Base-by-base conservation (phyloP, 2,888 invertebrate species). In the Ochropleura plecta region DNA sequence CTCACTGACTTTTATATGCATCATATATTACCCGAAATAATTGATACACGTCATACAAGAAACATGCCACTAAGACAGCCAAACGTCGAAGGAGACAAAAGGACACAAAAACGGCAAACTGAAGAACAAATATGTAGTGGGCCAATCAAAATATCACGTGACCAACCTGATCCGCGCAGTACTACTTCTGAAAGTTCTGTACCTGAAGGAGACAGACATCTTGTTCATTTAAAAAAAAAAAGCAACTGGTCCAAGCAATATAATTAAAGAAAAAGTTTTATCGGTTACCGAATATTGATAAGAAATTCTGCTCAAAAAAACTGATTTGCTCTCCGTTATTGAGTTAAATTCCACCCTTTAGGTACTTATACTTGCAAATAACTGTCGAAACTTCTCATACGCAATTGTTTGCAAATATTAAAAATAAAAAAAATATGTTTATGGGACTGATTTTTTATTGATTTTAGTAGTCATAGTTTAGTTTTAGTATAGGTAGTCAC, bases 1-100 rank as follows among this genome's bases (percentile, higher is more conserved):
- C 49, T 70, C 20, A 70, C 42, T 9, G 69, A 70, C 18, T 70
- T 70, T 70, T 42, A 60, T 49, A 60, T 60, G 60, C 20, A 70
- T n/a, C 69, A 70, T 14, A 60, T 70, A 60, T 44, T 60, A 18
- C 42, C 69, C 2, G 60, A 70, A 42, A 42, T 70, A 40, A 16
- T 51, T n/a, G 60, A 60, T 40, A 59, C 59, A 59, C 59, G 59
- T 18, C 59, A 59, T 30, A 69, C 59, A 48, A 48, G 68, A 12
- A 48, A 59, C 49, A 70, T 70, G 69, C 9, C 48, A 6, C 9
- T 42, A 10, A 10, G 53, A 42, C 53, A 16, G n/a, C n/a, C n/a
- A n/a, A n/a, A n/a, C n/a, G n/a, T n/a, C n/a, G n/a, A n/a, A n/a
- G n/a, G n/a, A n/a, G n/a, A n/a, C n/a, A n/a, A n/a, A 40, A 49